Conservation (phyloP, 2,113 vertebrate genomes). For the Aix galericulata region DNA sequence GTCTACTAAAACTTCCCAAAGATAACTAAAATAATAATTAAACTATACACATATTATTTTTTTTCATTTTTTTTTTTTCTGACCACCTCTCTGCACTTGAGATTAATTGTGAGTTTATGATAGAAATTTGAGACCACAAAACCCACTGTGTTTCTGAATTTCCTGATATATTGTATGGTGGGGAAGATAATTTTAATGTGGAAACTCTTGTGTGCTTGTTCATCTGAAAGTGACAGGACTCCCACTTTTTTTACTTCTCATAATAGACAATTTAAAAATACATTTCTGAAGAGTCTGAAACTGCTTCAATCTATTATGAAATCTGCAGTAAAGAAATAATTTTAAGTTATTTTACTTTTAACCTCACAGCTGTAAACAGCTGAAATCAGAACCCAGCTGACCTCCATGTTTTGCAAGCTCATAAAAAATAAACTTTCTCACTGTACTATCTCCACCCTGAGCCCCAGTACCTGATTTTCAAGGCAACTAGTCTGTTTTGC, state of each 20-base stretch:
- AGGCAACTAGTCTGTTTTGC: neutral
- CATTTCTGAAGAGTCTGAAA: neutral
- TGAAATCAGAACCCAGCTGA: neutral
- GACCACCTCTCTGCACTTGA: neutral
- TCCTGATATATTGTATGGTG: neutral
- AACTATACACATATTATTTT: fast-evolving
- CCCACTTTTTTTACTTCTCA: neutral
- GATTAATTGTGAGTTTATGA: neutral
- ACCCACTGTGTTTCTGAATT: neutral
- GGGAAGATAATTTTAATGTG: neutral
- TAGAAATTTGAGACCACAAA: neutral
- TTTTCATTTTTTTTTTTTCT: neutral
- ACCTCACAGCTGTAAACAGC: neutral
- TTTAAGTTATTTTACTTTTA: neutral
- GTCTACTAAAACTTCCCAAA: neutral
- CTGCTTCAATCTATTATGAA: neutral
- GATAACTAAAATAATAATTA: neutral
- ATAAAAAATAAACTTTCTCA: neutral
- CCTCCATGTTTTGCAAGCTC: neutral
- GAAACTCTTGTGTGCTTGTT: neutral
- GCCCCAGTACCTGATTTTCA: neutral
- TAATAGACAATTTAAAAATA: neutral
- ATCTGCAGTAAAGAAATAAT: neutral
- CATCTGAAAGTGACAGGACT: neutral
- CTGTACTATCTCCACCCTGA: neutral